A percentile compares a stretch with the other conserved stretches of the same genome.
These are phyloP conservation scores for Amazona guildingii DNA, from an alignment of 2,113 vertebrate species.

Conservation along the genomic window DNA sequence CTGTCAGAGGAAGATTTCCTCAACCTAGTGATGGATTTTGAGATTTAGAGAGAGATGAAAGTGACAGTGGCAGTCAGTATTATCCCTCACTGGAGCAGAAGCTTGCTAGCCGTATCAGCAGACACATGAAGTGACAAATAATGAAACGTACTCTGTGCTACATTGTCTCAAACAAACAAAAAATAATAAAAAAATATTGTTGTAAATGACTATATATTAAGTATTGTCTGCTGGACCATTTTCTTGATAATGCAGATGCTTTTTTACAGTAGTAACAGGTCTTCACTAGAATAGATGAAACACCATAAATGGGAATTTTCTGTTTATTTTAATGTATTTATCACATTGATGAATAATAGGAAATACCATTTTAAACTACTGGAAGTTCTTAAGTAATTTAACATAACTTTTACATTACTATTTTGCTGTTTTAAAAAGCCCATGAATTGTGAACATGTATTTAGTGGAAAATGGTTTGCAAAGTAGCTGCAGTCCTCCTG, in stretches of 20 bases:
- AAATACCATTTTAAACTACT: not conserved
- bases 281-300: not conserved
- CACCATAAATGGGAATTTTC: not conserved
- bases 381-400: not conserved
- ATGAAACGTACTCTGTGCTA: not conserved
- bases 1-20: constrained; percentile 66
- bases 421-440: not conserved
- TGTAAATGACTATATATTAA: not conserved
- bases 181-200: not conserved
- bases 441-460: not conserved
- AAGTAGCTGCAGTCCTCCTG: not conserved
- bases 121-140: not conserved
- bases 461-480: not conserved
- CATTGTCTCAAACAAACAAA: not conserved
- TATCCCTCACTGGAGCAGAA: constrained; percentile 64
- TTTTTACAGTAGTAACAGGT: not conserved
- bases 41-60: constrained; percentile 76
- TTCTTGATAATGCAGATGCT: not conserved
- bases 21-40: constrained; percentile 73
- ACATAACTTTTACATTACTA: not conserved
- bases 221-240: not conserved
- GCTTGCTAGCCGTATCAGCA: constrained; percentile 52
- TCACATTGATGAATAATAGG: not conserved
- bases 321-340: not conserved
- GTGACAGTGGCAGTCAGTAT: constrained; percentile 69